Evolutionary conservation across 2,113 vertebrate species (phyloP), one percentile per base, ranked within the genome.

Genomic region (Menura novaehollandiae): DNA sequence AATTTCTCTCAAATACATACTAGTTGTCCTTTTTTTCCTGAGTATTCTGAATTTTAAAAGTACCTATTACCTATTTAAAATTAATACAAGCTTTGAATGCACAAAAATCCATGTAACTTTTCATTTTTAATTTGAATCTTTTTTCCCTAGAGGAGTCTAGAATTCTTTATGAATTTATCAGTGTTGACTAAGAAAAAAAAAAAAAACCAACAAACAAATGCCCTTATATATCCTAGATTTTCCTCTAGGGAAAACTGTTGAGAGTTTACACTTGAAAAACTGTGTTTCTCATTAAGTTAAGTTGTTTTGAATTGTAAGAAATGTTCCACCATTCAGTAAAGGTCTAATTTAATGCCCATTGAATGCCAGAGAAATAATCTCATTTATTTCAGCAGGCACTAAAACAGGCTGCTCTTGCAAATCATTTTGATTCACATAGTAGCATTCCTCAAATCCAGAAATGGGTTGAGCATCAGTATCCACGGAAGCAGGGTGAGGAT

Each of bases 91-190:
- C 18, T 92, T 80, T 74, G 30, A 94, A 89, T 55, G 39, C 24
- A 78, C 7, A 41, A 11, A 81, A 63, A 9, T 77, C 39, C 19
- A 28, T 78, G 62, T 35, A 84, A 85, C 51, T 96, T 91, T 75
- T 91, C 22, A 67, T 87, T 93, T 93, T 93, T 85, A 90, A 91
- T 96, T 91, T 92, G 41, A 80, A 58, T 89, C 11, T 95, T 68
- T 92, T 68, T n/a, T 72, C 55, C 71, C 74, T 82, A 41, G 24
- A 79, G 74, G 32, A 89, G 16, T n/a, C 44, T 74, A 55, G 62
- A 87, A 73, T 91, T 91, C 30, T 91, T 89, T 72, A 62, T 59
- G 47, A 94, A 89, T 92, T 95, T 85, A 71, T 82, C 81, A 55
- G 18, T 27, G 32, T 62, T 94, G 67, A 88, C 66, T 78, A 73